Base-by-base conservation (phyloP, 2,113 vertebrate genomes). In the Corapipo altera region DNA sequence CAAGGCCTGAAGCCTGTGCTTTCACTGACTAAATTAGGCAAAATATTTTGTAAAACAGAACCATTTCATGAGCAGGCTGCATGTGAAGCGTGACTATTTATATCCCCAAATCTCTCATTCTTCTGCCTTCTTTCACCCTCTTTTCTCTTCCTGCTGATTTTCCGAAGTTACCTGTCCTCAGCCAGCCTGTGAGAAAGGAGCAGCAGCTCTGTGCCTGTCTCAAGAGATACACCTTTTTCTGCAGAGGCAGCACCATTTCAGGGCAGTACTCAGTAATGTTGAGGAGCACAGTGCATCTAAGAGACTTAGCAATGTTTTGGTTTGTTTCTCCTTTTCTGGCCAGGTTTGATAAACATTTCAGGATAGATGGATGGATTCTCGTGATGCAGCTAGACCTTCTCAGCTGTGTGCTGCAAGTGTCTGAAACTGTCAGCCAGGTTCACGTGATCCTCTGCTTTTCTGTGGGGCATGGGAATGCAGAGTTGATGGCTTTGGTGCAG, bases 1-100 rank as follows among this genome's bases (percentile, higher is more conserved):
- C 73, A 81, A 77, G 21, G 48, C 92, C 70, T 2, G 6, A 81
- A 96, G 91, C 65, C 33, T 71, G 30, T 41, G 95, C 92, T 96
- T 95, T 93, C 88, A 91, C 92, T 88, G 79, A 48, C 69, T 80
- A 89, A 82, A 76, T 88, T 62, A 83, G 71, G 69, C 33, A 55
- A 54, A 94, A 41, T 70, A 59, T 78, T 95, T 75, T 44, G 61
- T 86, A 65, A 88, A 91, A 72, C 70, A 75, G 81, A 67, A 48
- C 9, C 4, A 46, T 89, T 82, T 64, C 0, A 0, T 73, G 48
- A 88, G 48, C 69, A 48, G 27, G 39, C 75, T 80, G 51, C 20
- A 3, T 84, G 59, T 55, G 43, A 70, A 52, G 46, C 26, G n/a
- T 39, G 54, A 51, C 37, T 74, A n/a, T 66, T 73, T 58, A 61